Evolutionary conservation across 2,113 vertebrate genomes (phyloP), one percentile per base, ranked within the genome.

Genomic region (Sula dactylatra): DNA sequence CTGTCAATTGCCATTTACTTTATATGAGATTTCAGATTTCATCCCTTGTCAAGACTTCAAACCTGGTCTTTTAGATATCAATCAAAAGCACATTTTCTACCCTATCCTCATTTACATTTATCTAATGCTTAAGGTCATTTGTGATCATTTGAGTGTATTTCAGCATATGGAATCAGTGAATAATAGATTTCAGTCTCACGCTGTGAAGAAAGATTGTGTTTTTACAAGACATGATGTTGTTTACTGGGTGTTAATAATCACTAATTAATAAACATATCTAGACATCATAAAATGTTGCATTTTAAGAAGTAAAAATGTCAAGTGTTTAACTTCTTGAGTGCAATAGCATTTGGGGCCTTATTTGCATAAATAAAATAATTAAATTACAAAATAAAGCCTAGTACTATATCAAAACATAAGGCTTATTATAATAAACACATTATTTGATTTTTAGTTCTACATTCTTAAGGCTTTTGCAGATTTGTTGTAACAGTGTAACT

Each of bases 181-280:
- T 99, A 98, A 99, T 98, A 98, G 98, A 98, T 98, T 98, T 97
- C 91, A 98, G 97, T 97, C 96, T 97, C 99, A 98, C 8, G 98
- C 99, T 98, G 99, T 96, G 99, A 98, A 98, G 98, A 87, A 98
- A 99, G 99, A 99, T 99, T 99, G 99, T 99, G 98, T 99, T 99
- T 99, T 98, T 99, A 98, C 98, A 96, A 98, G 98, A 98, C 99
- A 98, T 98, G 99, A 99, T 99, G 99, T 99, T 99, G 99, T 99
- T 99, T 99, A 99, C 99, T 98, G 99, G 98, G 99, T 99, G 99
- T 99, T 99, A 99, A 99, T 99, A 99, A 99, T 99, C 98, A 98
- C 99, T 99, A 99, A 99, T 99, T 99, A 99, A 99, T 99, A 99
- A 99, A 99, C 98, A 98, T 98, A 98, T 98, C 98, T 98, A 98